Base-by-base conservation (phyloP, 2,113 vertebrate genomes). In the Pelmatolapia mariae region DNA sequence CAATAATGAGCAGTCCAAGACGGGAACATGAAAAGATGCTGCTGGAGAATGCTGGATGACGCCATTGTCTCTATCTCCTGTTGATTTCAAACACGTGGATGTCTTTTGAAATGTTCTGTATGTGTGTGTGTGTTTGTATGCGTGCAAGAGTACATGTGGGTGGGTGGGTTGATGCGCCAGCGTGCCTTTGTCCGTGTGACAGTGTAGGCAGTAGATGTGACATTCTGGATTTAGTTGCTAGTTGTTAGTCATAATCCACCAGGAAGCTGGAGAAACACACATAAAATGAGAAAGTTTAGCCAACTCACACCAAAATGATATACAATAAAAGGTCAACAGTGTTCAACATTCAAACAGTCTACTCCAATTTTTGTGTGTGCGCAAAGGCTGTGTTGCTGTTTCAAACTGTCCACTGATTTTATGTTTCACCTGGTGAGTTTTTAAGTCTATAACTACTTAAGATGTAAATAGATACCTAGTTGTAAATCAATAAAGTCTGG, bases 181-280 rank as follows among this genome's bases (percentile, higher is more conserved):
- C 52, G 89, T 61, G 91, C 90, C 83, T 89, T 83, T 86, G 91
- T 94, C 89, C 57, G 24, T 91, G 90, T 89, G 91, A 94, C 84
- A 87, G 90, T 87, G 95, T 92, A 90, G 95, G 92, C 91, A 82
- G 91, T 13, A 29, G 92, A 90, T 90, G 86, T 87, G 87, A 90
- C 88, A 83, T 86, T 84, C 83, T 80, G 86, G 85, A 59, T 91
- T 93, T 81, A 84, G 68, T 85, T 81, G 89, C 97, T 97, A 97
- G 96, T 98, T 98, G 94, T 98, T 98, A 95, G 97, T 98, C 97
- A 98, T 96, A 91, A 98, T 98, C 98, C 98, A 99, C 98, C 98
- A 99, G 87, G 98, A 98, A 40, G 98, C 98, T 99, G 96, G 24
- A 45, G 93, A 93, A 93, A 95, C 29, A 91, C 73, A 88, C 10